phyloP scores from a whole-genome alignment of 2,888 invertebrate species.

The Agrotis ipsilon region DNA sequence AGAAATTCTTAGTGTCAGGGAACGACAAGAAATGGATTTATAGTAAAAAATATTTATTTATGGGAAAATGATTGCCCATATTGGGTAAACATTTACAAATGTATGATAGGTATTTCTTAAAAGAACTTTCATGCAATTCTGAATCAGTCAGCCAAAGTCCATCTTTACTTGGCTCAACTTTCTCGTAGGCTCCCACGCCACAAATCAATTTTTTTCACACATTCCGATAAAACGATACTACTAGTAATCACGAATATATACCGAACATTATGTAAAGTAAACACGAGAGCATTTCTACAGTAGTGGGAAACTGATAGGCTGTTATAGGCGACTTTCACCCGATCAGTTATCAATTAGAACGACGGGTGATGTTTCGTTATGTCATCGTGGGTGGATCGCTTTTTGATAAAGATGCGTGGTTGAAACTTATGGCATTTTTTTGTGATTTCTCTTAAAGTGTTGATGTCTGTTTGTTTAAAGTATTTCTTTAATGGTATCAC shows the following conservation, averaged over 20 bases:
- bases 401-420: conserved; percentile 17
- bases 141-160: not conserved
- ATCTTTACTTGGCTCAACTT: conserved; percentile 5
- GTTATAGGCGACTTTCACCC: conserved; percentile 46
- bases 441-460: conserved; percentile 29
- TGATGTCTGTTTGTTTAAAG: not conserved
- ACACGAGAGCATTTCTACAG: conserved; percentile 39
- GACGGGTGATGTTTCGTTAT: conserved; percentile 38
- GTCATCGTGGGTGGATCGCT: conserved; percentile 20
- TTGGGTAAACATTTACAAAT: too few relatives aligned
- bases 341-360: conserved; percentile 44
- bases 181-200: conserved; percentile 26
- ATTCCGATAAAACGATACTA: conserved; percentile 32
- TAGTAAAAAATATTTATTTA: too few relatives aligned
- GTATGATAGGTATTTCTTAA: too few relatives aligned
- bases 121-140: too few relatives aligned
- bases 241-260: conserved; percentile 21
- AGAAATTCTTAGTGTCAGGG: too few relatives aligned
- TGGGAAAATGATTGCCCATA: too few relatives aligned
- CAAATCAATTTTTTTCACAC: conserved; percentile 45
- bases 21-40: too few relatives aligned
- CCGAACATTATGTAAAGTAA: conserved; percentile 35
- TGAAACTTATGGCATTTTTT: conserved; percentile 17
- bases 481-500: too few relatives aligned
- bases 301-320: conserved; percentile 33